Conservation (phyloP, 2,888 invertebrate genomes). For the Dilophus febrilis region DNA sequence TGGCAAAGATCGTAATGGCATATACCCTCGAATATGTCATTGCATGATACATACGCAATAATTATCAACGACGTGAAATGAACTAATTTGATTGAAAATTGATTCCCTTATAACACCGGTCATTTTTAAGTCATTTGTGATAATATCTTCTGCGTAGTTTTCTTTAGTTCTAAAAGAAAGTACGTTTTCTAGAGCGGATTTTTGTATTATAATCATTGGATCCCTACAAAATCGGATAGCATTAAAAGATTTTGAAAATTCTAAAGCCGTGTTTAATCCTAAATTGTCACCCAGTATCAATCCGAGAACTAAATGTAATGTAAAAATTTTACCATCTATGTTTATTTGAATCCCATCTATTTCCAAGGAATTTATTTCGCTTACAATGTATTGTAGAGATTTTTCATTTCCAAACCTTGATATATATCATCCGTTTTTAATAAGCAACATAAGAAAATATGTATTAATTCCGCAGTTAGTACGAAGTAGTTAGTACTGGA, state of each 20-base stretch:
- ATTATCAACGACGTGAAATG: constrained; percentile 5
- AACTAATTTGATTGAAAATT: constrained; percentile 5
- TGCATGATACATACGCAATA: constrained; percentile 7
- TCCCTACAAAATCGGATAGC: constrained; percentile 1
- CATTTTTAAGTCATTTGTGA: constrained; percentile 2
- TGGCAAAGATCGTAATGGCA: constrained; percentile 5
- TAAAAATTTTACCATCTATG: background rate
- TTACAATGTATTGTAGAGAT: background rate
- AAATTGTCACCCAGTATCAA: constrained; percentile 6
- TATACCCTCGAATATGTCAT: constrained; percentile 7
- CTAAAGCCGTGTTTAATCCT: constrained; percentile 2
- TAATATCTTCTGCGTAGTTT: constrained; percentile 1
- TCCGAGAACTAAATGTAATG: constrained; percentile 2
- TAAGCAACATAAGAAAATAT: too few relatives aligned
- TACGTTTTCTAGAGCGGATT: constrained; percentile 1
- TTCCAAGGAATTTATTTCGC: constrained; percentile 3
- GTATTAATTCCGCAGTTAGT: background rate
- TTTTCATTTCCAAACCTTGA: background rate
- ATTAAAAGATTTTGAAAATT: constrained; percentile 6
- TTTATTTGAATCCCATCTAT: constrained; percentile 1
- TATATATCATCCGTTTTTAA: background rate
- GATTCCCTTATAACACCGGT: constrained; percentile 3
- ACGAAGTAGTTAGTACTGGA: background rate
- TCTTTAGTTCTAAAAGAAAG: background rate
- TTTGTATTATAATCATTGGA: background rate